Evolutionary conservation across 2,113 vertebrate species (phyloP), one percentile per base, ranked within the genome.

Genomic region (Aythya baeri): DNA sequence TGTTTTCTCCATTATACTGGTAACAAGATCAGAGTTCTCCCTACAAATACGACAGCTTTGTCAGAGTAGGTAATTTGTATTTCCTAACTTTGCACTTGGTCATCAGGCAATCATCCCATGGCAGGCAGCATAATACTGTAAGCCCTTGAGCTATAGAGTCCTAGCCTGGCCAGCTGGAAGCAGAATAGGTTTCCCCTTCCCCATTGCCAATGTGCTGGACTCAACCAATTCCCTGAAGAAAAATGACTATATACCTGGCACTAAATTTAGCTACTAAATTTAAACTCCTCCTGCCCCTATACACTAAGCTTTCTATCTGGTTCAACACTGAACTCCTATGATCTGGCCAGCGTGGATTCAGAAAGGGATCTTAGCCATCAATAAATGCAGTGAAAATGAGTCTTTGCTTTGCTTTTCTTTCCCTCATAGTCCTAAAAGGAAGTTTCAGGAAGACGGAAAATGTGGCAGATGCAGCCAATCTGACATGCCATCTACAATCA

Each of bases 161-260:
- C 1, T 25, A 66, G 59, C 58, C n/a, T 54, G 41, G 94, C 94
- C 95, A 94, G 90, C 90, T 96, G 95, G 95, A 96, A 93, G 86
- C 23, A 88, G 58, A 94, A 74, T 86, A 91, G 83, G 36, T 96
- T 96, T 96, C 94, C 82, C 91, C 41, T 95, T 86, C 62, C 72
- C 85, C 55, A 41, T 71, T 97, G 88, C 95, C 96, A 96, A 71
- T 88, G 63, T 95, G 89, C 85, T 94, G 86, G 75, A 88, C 75
- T 97, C 72, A 83, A 90, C 67, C 41, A 86, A 81, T 91, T 95
- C 94, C 90, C 88, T 94, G 41, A 95, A 96, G 91, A 94, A 95
- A 93, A 97, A 95, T 94, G 55, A 97, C 86, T 94, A 7, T 88
- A 77, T 92, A 55, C 46, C 94, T 96, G 95, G 95, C 92, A 88